Evolutionary conservation across 2,888 invertebrate species (phyloP), one percentile per base, ranked within the genome.

Genomic region (Flexamia atlantica): DNA sequence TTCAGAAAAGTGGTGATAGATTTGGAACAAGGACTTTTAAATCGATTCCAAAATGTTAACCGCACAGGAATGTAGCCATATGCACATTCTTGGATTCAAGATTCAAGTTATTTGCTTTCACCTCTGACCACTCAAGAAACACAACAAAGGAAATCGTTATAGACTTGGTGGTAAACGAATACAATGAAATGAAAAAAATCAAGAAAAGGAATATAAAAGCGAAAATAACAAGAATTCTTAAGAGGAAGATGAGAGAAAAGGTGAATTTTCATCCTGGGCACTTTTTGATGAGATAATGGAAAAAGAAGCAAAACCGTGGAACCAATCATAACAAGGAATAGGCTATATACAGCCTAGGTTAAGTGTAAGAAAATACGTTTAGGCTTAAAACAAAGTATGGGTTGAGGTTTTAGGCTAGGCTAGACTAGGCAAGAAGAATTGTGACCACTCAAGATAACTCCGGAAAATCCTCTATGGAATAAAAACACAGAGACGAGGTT

Each of bases 31-130:
- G 72, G 72, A 23, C 72, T 72, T 72, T 23, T 17, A 5, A 23
- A 4, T 9, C 5, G 79, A 14, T 79, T 46, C 20, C 4, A 50
- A 4, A 79, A 53, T 25, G 25, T 79, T 17, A 79, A 32, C 17
- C 0, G 20, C 86, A 85, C 7, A 85, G 83, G 14, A 87, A 85
- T 0, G 84, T 85, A 60, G 81, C 87, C 60, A 64, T 87, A 30
- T 86, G 85, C 9, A 86, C 85, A 40, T 82, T 86, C 60, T 83
- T 86, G 42, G 87, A 87, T 80, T 85, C 87, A 28, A 70, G 86
- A 68, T 86, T 85, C 0, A 86, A 85, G 83, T 64, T 72, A 42
- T 79, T 82, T 83, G 83, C 72, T 12, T 86, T 87, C 2, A 76
- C 50, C 81, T 82, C 86, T 5, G 57, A 83, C 12, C 50, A 3